Evolutionary conservation across 2,113 vertebrate genomes (phyloP), one percentile per base, ranked within the genome.

Genomic region (Elgaria multicarinata): DNA sequence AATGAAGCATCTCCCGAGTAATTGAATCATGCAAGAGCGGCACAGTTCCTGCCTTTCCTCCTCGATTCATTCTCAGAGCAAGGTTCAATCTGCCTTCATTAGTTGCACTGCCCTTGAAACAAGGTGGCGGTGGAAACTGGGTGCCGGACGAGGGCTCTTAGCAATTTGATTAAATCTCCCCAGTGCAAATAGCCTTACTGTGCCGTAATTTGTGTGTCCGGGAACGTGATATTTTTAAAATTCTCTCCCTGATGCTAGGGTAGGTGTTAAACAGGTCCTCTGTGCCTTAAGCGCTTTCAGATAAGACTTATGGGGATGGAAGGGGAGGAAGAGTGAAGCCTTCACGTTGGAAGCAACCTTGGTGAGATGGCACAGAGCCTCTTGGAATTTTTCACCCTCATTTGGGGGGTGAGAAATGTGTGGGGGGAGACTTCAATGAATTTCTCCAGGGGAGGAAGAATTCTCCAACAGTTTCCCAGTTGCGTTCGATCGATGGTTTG

Each of bases 21-120:
- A 96, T 96, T 96, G 94, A 96, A 96, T 96, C 95, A 92, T 90
- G 93, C 89, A 87, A 92, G 90, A 92, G 85, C 91, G 87, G 94
- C 93, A 92, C 80, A 46, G 24, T 16, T 92, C 92, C 24, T 26
- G 92, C 92, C 89, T 87, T 87, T 84, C n/a, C 42, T 1, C 79
- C 93, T 92, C 90, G 83, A 18, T 92, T 95, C 95, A 89, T 96
- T 95, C 90, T 87, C 82, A 90, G 94, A 86, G 36, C 31, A 22
- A 93, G 83, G 93, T 94, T 96, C 95, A 96, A 95, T 96, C 95
- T 95, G 90, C 92, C 93, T 96, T 96, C 94, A 95, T 95, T 96
- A 95, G 92, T 95, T 94, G 90, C 90, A 90, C 92, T 91, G 94
- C 92, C 85, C 90, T 94, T 92, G 87, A 85, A 92, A 93, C 86